Evolutionary conservation across 2,797 vertebrate genomes (phyloP), one percentile per base, ranked within the genome.

Genomic region (Gymnopithys bicolor): DNA sequence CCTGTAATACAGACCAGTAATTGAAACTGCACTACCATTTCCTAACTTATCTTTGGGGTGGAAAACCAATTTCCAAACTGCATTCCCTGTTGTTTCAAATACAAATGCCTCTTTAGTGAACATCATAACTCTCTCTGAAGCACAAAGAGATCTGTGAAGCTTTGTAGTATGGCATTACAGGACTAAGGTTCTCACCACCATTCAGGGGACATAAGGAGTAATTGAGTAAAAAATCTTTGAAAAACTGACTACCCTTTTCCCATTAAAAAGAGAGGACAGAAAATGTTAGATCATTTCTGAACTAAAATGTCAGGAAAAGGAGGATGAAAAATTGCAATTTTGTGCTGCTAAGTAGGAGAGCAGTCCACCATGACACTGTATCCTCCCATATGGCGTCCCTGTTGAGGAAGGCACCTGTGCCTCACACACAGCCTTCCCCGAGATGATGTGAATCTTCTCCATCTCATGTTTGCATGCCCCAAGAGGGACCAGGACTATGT

Each of bases 401-500:
- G 52, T 15, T 1, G 3, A 62, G 51, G 46, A 80, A 56, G 18
- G 19, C 28, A n/a, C 17, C 28, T 39, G 14, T n/a, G 49, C 35
- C 17, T 51, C 39, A 19, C 49, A 17, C 10, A 30, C 0, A 4
- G 8, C 22, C 30, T 74, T 66, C 25, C 39, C 21, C 25, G 77
- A 51, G 8, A 16, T 5, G 13, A 39, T 41, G 22, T 25, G 17
- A 70, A 88, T 17, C 35, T 83, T 49, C 58, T 11, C 23, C 1
- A 1, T 51, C 46, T 66, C 3, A 0, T 2, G 2, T 51, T 70
- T 73, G 16, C 2, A 1, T n/a, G 3, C 7, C 19, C 35, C 1
- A 2, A 33, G 19, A 62, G 7, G 19, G 27, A 22, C 9, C 0
- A 4, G 7, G 11, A 9, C 45, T 62, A 13, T 35, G 11, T 10